phyloP scores from a whole-genome alignment of 2,113 vertebrate genomes.

The Chrysochloris asiatica region DNA sequence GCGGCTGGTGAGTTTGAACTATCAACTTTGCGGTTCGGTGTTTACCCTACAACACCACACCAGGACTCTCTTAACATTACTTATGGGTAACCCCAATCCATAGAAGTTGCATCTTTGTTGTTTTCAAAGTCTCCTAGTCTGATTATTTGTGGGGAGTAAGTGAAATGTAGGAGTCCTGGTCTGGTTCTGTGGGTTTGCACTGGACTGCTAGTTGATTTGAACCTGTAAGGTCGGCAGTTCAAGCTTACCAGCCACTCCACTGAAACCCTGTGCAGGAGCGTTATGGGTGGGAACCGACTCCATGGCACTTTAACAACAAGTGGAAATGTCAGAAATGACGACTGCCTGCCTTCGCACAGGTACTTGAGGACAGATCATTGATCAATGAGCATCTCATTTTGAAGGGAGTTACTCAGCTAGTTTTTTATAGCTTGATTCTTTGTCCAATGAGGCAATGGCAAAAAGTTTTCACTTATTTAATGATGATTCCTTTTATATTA shows the following conservation, averaged over 20 bases:
- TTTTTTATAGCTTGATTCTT: constrained; percentile 17
- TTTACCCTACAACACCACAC: too few species aligned
- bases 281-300: too few species aligned
- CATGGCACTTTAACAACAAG: too few species aligned
- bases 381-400: neutral
- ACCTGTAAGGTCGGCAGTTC: too few species aligned
- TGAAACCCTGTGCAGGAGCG: too few species aligned
- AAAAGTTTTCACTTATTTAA: constrained; percentile 32
- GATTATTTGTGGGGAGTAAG: neutral
- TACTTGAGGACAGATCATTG: neutral
- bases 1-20: too few species aligned
- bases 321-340: neutral
- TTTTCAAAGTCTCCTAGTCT: neutral
- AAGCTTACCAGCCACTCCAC: too few species aligned
- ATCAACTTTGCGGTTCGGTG: too few species aligned
- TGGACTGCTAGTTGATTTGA: too few species aligned
- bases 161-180: too few species aligned
- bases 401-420: neutral
- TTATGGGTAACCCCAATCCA: neutral
- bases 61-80: too few species aligned
- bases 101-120: neutral
- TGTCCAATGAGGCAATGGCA: constrained; percentile 44
- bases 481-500: neutral
- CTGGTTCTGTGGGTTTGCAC: too few species aligned
- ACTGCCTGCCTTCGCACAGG: neutral